These are phyloP conservation scores for Philereme vetulata DNA, from an alignment of 2,888 invertebrate species.

Conservation along the genomic window DNA sequence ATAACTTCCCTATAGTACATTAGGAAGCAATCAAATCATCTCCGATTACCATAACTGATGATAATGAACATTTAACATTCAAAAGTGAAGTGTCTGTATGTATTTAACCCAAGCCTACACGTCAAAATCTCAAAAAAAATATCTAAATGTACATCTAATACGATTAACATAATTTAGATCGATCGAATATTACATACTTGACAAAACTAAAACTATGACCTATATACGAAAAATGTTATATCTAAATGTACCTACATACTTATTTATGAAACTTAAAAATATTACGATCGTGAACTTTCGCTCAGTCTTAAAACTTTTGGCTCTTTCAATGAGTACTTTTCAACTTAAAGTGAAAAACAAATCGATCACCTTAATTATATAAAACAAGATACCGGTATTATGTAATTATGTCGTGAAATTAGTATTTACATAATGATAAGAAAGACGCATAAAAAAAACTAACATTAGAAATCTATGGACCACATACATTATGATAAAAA, in stretches of 20 bases:
- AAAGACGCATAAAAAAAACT: conserved; percentile 50
- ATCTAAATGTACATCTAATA: background rate
- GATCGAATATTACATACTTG: conserved; percentile 2
- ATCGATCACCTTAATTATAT: conserved; percentile 11
- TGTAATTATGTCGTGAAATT: conserved; percentile 28
- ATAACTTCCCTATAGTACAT: background rate
- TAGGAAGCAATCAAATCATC: background rate
- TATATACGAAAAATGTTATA: conserved; percentile 10
- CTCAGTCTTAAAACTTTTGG: conserved; percentile 83
- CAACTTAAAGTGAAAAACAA: conserved; percentile 40
- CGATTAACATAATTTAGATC: conserved; percentile 9
- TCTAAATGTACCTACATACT: conserved; percentile 34
- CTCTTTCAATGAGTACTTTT: conserved; percentile 75
- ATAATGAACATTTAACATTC: background rate
- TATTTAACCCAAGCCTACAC: background rate
- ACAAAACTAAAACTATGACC: conserved; percentile 10
- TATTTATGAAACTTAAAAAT: conserved; percentile 25
- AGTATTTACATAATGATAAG: conserved; percentile 53
- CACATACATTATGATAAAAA: conserved; percentile 51
- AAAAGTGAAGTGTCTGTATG: background rate
- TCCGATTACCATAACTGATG: background rate
- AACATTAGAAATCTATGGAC: conserved; percentile 43
- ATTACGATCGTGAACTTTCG: conserved; percentile 66
- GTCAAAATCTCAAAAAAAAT: conserved; percentile 7
- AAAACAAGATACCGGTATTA: conserved; percentile 35